Evolutionary conservation across 2,888 invertebrate species (phyloP), one percentile per base, ranked within the genome.

Genomic region (Ommatoiulus sabulosus): DNA sequence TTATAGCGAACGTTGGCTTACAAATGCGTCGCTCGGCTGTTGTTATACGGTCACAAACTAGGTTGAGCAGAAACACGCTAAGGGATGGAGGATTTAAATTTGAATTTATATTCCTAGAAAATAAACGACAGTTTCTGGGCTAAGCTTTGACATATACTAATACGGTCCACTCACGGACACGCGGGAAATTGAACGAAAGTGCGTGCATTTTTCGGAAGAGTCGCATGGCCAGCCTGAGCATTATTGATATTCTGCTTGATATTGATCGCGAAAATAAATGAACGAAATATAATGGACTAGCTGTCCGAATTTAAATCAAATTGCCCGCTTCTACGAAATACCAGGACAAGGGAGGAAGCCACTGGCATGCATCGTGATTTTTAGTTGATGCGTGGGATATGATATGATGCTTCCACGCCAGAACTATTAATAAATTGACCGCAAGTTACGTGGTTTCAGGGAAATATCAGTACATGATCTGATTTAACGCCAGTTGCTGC

Each of bases 51-150:
- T 80, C 24, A 15, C 35, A 43, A 35, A 35, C 80, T 35, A 4
- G 80, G 24, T 80, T 80, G 35, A 80, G 35, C 15, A 80, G 35
- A 35, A 35, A 80, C 80, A 80, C n/a, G 57, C 57, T 4, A 57
- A 17, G 10, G 57, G n/a, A 57, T 8, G 4, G 15, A 35, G 10
- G 80, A 35, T 35, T 80, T 35, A 80, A 80, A 80, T 80, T 35
- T 80, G 80, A 43, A 80, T 80, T 80, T 80, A 35, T 80, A 80
- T 80, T 80, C 35, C n/a, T 12, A 12, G 80, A 80, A 80, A 35
- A 52, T 52, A 52, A 52, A 35, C 3, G 35, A 80, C 80, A 80
- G 35, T 15, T 35, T 24, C 35, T 80, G 80, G 35, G 24, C 4
- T 24, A 35, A 35, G 80, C 80, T 80, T 80, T 80, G 80, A 80